Base-by-base conservation (phyloP, 2,888 invertebrate species). In the Caenorhabditis sp. region DNA sequence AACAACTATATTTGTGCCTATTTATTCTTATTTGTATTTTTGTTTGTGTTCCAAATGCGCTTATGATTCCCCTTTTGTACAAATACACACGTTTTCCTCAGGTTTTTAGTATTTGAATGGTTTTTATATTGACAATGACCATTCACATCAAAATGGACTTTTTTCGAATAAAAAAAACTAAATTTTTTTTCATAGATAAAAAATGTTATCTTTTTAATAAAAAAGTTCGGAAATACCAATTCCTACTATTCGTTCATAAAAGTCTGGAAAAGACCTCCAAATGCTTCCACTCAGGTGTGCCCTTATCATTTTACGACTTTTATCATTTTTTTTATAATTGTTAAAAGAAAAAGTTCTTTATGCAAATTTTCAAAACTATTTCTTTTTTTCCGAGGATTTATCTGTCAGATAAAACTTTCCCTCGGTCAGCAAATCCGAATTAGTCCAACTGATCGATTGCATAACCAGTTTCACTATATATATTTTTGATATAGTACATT, bases 41-140 rank as follows among this genome's bases (percentile, higher is more conserved):
- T 43, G 43, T 43, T 43, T 43, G 43, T 43, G 43, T 43, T 43
- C 43, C 43, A 43, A 43, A 43, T 43, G 43, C 43, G 43, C 43
- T 43, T 43, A 43, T 43, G 43, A 43, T 43, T 43, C 43, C 17
- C 3, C 43, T 43, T 43, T 43, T 43, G 3, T 17, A 43, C 17
- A 43, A 10, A 43, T 43, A 43, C 43, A 43, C 43, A 17, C 7
- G 17, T 3, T 43, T 43, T 43, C 14, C 43, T 43, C 17, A 3
- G 43, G 7, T 36, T 43, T 43, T 43, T 43, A 43, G 17, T 43
- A 43, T 43, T 43, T 43, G 12, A 43, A 17, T 43, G 17, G 43
- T 31, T 43, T n/a, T n/a, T 31, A 31, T 31, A 31, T 31, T 31
- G 31, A 31, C 31, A n/a, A n/a, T n/a, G n/a, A n/a, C 31, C 4